phyloP scores from a whole-genome alignment of 2,797 vertebrate species.

The Notolabrus celidotus region DNA sequence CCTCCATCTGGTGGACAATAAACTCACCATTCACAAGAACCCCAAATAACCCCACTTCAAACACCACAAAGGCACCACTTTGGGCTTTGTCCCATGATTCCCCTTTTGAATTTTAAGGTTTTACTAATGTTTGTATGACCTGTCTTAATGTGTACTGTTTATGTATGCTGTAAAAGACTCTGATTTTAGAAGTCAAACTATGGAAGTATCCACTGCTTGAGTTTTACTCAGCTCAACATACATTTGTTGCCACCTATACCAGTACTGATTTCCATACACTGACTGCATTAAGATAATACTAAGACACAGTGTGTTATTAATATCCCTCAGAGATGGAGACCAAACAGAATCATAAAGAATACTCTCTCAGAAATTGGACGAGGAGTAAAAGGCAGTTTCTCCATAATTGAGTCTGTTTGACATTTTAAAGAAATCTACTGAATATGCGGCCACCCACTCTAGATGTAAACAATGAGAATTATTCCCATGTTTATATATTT shows the following conservation, averaged over 20 bases:
- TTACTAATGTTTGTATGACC: too few species aligned
- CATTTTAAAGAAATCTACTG: background rate
- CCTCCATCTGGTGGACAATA: too few species aligned
- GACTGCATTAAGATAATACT: background rate
- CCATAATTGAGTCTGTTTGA: conserved; percentile 11
- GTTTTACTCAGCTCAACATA: background rate
- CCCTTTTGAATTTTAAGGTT: too few species aligned
- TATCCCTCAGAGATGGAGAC: background rate
- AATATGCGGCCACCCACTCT: conserved; percentile 15
- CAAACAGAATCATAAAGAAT: background rate
- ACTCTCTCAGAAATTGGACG: background rate
- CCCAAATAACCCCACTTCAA: too few species aligned
- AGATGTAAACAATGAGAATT: conserved; percentile 22
- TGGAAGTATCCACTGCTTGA: background rate
- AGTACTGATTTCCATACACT: background rate
- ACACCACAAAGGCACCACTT: too few species aligned
- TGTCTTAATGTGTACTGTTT: too few species aligned
- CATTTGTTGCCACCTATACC: background rate
- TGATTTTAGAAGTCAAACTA: too few species aligned
- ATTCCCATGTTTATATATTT: conserved; percentile 30
- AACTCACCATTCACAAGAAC: too few species aligned
- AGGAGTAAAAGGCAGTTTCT: background rate
- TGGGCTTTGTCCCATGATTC: too few species aligned
- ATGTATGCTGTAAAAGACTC: too few species aligned
- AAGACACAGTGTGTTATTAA: background rate